Base-by-base conservation (phyloP, 2,113 vertebrate species). In the Ophiodon elongatus region DNA sequence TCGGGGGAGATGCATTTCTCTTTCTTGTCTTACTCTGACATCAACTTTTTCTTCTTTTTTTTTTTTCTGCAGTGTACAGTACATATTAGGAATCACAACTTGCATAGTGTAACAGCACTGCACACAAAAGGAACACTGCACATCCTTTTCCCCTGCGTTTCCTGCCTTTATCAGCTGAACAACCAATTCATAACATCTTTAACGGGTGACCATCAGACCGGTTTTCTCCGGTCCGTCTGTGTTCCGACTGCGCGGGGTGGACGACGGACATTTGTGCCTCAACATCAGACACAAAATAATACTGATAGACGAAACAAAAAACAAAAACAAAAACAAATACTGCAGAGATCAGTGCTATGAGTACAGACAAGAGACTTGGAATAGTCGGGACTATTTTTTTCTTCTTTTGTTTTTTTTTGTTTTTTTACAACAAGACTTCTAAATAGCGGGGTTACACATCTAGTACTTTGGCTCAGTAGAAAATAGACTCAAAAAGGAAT, bases 391-490 rank as follows among this genome's bases (percentile, higher is more conserved):
- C 76, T 84, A 7, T 79, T 80, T 77, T 60, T 57, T 64, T 65
- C n/a, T 45, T 72, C 62, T 87, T 50, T 17, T 11, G 25, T 79
- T 80, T 76, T 59, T 66, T 64, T 57, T 45, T 41, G 69, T 71
- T 85, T 64, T 54, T 70, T 63, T 21, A 79, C 76, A 72, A 85
- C 89, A 91, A 91, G 92, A 93, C 90, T 85, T 91, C 80, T 15
- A 87, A 90, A 83, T 90, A 90, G 87, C 89, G 82, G 83, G 82
- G 39, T 84, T 92, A 88, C 47, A 89, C 83, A 82, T 84, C 60
- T 85, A 89, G 85, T 88, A 92, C 93, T 93, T 94, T 95, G 94
- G 94, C 94, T 95, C 93, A 94, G 93, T 93, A 89, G 82, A 92
- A 93, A 93, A 92, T 74, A 62, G 78, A 92, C 70, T 90, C 59